phyloP scores from a whole-genome alignment of 2,797 vertebrate species.

The Parauchenoglanis punctatus region DNA sequence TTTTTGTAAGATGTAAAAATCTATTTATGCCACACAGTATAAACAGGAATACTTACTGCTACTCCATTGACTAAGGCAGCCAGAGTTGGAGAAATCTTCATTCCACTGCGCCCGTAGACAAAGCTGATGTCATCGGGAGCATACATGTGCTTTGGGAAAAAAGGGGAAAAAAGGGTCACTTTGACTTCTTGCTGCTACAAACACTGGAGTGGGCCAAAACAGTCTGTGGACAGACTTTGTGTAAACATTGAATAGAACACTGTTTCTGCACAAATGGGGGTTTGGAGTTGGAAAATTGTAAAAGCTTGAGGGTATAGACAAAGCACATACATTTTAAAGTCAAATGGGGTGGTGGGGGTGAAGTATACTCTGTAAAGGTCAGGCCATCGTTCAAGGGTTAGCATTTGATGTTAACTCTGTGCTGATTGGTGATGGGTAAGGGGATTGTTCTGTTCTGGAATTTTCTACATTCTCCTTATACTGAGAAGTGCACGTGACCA shows the following conservation, averaged over 20 bases:
- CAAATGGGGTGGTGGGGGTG: not conserved
- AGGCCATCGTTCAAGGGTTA: not conserved
- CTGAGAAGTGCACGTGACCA: not conserved
- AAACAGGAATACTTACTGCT: slow-evolving; percentile 75
- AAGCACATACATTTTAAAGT: slow-evolving; percentile 30
- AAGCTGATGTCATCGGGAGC: slow-evolving; percentile 76
- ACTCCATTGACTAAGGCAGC: slow-evolving; percentile 87
- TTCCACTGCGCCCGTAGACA: slow-evolving; percentile 79
- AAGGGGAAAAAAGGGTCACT: slow-evolving; percentile 6
- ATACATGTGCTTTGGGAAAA: slow-evolving; percentile 75
- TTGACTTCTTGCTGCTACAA: slow-evolving; percentile 6
- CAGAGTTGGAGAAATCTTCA: slow-evolving; percentile 81
- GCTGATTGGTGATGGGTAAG: not conserved
- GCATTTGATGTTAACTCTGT: not conserved
- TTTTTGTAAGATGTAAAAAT: not conserved
- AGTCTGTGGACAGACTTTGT: slow-evolving; percentile 24
- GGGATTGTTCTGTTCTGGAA: not conserved
- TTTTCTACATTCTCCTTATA: not conserved
- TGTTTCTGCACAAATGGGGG: slow-evolving; percentile 2
- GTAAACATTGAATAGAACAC: slow-evolving; percentile 7
- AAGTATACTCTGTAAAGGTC: slow-evolving; percentile 15
- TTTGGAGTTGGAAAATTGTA: not conserved
- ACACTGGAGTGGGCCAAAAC: not conserved
- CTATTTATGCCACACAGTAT: not conserved
- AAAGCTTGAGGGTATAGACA: slow-evolving; percentile 17